Conservation (phyloP, 2,113 vertebrate genomes). For the Arothron firmamentum region DNA sequence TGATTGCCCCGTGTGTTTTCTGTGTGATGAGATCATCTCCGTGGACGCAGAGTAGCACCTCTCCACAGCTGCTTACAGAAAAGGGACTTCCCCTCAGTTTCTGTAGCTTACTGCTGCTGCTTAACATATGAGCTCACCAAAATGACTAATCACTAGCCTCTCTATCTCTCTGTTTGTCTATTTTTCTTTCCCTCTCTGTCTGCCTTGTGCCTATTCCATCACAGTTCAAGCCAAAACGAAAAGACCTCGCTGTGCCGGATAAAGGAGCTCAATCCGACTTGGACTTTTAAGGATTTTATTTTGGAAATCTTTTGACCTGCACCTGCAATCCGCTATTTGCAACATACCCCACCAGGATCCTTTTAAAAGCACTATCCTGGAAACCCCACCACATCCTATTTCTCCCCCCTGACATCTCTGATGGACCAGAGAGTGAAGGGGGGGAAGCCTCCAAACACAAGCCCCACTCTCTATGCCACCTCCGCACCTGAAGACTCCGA, state of each 20-base stretch:
- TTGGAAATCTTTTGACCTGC: constrained; percentile 16
- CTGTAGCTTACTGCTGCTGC: constrained; percentile 35
- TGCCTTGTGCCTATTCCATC: constrained; percentile 28
- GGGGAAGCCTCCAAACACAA: constrained; percentile 56
- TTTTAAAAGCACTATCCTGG: constrained; percentile 52
- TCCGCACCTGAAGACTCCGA: constrained; percentile 55
- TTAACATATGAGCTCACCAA: constrained; percentile 66
- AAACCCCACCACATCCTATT: constrained; percentile 23
- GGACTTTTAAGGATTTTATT: constrained; percentile 42
- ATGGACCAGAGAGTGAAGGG: constrained; percentile 77
- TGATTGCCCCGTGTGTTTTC: constrained; percentile 60
- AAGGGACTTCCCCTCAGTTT: constrained; percentile 64
- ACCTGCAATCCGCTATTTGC: constrained; percentile 24
- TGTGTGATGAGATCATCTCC: constrained; percentile 68
- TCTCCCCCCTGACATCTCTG: constrained; percentile 68
- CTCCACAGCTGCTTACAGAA: constrained; percentile 56
- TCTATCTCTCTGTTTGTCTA: constrained; percentile 50
- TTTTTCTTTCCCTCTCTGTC: constrained; percentile 25
- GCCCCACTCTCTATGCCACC: constrained; percentile 45
- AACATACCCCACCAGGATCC: neutral
- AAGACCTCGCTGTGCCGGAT: constrained; percentile 39
- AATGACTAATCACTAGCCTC: constrained; percentile 68
- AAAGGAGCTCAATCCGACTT: constrained; percentile 26
- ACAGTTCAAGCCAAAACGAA: constrained; percentile 48
- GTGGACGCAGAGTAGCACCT: constrained; percentile 67